phyloP scores from a whole-genome alignment of 2,113 vertebrate genomes.

The Syrrhaptes paradoxus region DNA sequence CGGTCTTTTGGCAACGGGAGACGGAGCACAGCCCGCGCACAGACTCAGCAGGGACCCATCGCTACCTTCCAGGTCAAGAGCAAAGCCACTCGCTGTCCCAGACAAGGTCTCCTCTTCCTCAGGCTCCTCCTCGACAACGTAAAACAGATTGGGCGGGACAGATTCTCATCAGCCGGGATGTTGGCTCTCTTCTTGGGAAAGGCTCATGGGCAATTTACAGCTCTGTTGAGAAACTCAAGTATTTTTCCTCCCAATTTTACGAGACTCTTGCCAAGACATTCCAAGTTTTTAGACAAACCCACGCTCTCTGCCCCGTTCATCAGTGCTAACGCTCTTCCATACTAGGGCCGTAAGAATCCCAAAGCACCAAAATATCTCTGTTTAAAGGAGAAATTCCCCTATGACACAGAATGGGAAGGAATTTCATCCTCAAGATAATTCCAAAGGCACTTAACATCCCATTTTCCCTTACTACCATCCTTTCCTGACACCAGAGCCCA shows the following conservation, averaged over 20 bases:
- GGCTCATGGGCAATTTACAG: background rate
- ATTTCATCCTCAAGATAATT: background rate
- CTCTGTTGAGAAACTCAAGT: background rate
- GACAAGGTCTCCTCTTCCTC: background rate
- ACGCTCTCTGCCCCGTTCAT: background rate
- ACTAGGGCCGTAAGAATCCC: background rate
- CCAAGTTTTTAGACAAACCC: background rate
- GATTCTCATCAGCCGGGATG: background rate
- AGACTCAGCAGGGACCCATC: background rate
- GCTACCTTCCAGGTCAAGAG: background rate
- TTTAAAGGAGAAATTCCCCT: background rate
- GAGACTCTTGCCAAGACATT: background rate
- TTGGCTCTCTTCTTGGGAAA: background rate
- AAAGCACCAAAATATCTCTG: background rate
- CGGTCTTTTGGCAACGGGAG: accelerated
- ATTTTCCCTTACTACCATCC: background rate
- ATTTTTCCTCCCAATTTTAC: background rate
- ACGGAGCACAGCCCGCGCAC: accelerated
- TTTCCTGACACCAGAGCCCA: background rate
- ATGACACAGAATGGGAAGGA: background rate
- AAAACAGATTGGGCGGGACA: background rate
- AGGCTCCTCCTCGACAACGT: accelerated
- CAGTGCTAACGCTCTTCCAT: background rate
- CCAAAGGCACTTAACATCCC: background rate
- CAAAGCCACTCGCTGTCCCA: background rate